These are phyloP conservation scores for Lampropteryx suffumata DNA, from an alignment of 2,888 invertebrate species.

Conservation along the genomic window DNA sequence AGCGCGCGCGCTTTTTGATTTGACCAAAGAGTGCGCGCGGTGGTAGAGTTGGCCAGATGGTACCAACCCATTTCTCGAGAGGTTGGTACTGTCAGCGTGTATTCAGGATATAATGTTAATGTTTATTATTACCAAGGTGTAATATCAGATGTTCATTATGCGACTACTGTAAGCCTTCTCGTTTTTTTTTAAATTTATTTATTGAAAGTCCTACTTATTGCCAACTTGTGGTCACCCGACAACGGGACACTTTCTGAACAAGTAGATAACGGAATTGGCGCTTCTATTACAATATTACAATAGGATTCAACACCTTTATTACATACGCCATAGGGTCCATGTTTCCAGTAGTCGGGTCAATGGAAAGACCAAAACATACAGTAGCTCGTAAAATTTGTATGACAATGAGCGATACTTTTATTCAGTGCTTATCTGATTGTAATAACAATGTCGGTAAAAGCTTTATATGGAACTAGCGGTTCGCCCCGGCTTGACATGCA, in stretches of 20 bases:
- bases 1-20: no score
- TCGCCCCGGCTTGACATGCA: conserved; percentile 15
- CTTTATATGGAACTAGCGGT: conserved; percentile 21
- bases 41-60: no score
- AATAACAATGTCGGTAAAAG: conserved; percentile 26
- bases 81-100: no score
- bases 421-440: conserved; percentile 24
- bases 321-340: conserved; percentile 46
- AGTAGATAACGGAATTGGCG: conserved; percentile 61
- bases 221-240: conserved; percentile 45
- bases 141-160: no score
- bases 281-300: conserved; percentile 49
- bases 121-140: no score
- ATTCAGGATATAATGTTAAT: no score
- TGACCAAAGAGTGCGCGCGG: no score
- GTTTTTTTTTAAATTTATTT: not conserved
- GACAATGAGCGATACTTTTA: conserved; percentile 27
- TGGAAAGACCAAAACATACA: conserved; percentile 14
- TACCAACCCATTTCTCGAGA: no score
- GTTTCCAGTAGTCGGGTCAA: conserved; percentile 26
- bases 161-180: no score
- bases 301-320: conserved; percentile 44
- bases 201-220: conserved; percentile 26
- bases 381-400: conserved; percentile 30
- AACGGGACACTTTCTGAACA: conserved; percentile 73